Base-by-base conservation (phyloP, 2,797 vertebrate genomes). In the Cygnus olor region DNA sequence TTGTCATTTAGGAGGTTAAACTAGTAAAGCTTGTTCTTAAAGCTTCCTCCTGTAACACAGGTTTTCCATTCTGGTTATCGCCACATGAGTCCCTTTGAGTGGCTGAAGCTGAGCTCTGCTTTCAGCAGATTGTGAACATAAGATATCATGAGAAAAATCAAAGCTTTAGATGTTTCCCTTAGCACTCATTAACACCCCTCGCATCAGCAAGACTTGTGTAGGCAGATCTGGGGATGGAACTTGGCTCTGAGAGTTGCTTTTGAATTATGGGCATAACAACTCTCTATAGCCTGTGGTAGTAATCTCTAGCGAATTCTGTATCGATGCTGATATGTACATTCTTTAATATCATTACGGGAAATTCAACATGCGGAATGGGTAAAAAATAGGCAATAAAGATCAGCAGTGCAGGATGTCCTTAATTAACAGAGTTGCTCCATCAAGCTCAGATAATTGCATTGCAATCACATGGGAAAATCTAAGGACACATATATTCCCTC, bases 401-500 rank as follows among this genome's bases (percentile, higher is more conserved):
- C 87, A 78, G 78, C 54, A 38, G 82, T 20, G 66, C 65, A 57
- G 60, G 82, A 82, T 78, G 60, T 66, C 77, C 72, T 90, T 93
- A 90, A 85, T 90, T 82, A 93, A 72, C 38, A 82, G 54, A 82
- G 78, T 72, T 72, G 82, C 82, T 89, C 87, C 66, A 84, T 78
- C 78, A 72, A 68, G 82, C 87, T 82, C 61, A 51, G 78, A 61
- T 90, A 89, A 90, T 82, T 93, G 78, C 49, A 15, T 14, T 45
- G 76, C 58, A 34, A 72, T 85, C 77, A 34, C 66, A 45, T 28
- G 71, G 81, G 82, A 51, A 72, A 89, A 86, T 40, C 66, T 86
- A 72, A 78, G 72, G 82, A 78, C 61, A 82, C 56, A 10, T 57
- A 44, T 32, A 68, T 63, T 53, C 61, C 72, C 34, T 34, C 82